Evolutionary conservation across 2,113 vertebrate genomes (phyloP).

Genomic region (Anoplopoma fimbria): DNA sequence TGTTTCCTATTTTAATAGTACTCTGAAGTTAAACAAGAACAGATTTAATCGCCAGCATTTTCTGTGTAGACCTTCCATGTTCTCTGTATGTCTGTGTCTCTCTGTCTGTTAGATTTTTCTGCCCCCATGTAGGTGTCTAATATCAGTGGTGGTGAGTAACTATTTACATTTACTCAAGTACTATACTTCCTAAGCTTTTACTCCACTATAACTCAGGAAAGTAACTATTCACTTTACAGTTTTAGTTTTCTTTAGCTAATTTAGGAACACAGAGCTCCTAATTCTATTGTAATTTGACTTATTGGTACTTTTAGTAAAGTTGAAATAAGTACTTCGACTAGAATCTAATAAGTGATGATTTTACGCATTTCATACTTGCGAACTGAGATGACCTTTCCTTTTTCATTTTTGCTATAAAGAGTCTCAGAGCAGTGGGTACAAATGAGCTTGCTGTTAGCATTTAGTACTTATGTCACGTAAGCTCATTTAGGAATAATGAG

Average conservation of each 20-base stretch:
- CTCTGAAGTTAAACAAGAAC: neutral
- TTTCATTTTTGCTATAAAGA: conserved; percentile 29
- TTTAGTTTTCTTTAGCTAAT: neutral
- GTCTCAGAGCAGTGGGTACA: conserved; percentile 6
- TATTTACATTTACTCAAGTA: neutral
- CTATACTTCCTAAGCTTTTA: neutral
- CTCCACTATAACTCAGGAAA: neutral
- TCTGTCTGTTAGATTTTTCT: neutral
- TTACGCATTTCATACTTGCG: neutral
- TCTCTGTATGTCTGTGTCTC: too few species aligned
- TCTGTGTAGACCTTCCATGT: neutral
- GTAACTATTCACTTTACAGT: neutral
- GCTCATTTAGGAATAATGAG: conserved; percentile 19
- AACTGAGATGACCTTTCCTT: neutral
- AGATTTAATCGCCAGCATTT: neutral
- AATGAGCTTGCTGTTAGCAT: neutral
- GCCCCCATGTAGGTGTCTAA: neutral
- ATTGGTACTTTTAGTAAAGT: neutral
- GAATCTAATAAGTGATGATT: neutral
- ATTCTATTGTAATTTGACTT: too few species aligned
- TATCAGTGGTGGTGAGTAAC: neutral
- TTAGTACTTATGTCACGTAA: conserved; percentile 18
- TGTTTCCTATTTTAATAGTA: neutral
- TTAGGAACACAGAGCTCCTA: neutral
- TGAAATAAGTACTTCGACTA: neutral